These are phyloP conservation scores for Sesia apiformis DNA, from an alignment of 2,888 invertebrate genomes.

Conservation along the genomic window DNA sequence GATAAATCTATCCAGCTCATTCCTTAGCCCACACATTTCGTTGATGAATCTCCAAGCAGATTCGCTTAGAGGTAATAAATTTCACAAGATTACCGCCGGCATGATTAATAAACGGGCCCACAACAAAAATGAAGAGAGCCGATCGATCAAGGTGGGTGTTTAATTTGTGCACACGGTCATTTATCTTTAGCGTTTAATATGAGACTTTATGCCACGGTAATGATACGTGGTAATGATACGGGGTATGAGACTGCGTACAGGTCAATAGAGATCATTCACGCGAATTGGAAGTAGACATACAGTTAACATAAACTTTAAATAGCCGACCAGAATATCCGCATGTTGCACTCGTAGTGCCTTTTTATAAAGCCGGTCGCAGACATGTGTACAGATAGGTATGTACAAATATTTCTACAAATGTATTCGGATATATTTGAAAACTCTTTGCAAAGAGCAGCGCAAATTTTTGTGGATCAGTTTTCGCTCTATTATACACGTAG, in stretches of 20 bases:
- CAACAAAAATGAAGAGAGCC: conserved; percentile 66
- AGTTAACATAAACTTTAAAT: too few species aligned
- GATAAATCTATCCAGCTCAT: background rate
- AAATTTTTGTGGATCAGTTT: too few species aligned
- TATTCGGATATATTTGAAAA: too few species aligned
- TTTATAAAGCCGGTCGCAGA: too few species aligned
- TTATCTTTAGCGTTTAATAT: conserved; percentile 57
- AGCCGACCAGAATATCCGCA: too few species aligned
- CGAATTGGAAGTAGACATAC: too few species aligned
- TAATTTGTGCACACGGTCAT: conserved; percentile 60
- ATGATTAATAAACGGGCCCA: conserved; percentile 60
- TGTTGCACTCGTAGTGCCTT: too few species aligned
- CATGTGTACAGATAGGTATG: too few species aligned
- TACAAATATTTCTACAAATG: too few species aligned
- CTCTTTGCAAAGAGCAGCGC: too few species aligned
- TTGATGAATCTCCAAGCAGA: conserved; percentile 67
- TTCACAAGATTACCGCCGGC: conserved; percentile 63
- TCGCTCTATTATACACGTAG: too few species aligned
- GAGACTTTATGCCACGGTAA: conserved; percentile 36
- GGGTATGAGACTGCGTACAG: conserved; percentile 4
- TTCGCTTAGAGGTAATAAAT: conserved; percentile 73
- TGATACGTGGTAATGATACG: conserved; percentile 33
- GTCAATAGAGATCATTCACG: background rate
- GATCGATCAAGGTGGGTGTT: conserved; percentile 71
- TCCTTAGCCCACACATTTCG: conserved; percentile 61